Conservation (phyloP, 2,113 vertebrate species). For the Trachemys scripta region DNA sequence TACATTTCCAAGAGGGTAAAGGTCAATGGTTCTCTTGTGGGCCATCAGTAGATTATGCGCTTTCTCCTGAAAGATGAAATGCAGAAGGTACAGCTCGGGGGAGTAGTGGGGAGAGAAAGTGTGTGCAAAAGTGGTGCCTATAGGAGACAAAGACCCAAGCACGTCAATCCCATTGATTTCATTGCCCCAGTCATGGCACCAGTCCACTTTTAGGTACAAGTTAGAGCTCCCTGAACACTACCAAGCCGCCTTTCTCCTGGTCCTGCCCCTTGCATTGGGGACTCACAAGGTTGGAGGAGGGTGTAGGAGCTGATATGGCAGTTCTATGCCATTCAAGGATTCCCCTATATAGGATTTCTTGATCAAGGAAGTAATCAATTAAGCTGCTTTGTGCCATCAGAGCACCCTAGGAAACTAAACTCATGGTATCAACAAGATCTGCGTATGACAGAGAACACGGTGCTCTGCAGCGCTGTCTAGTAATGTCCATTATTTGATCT, state of each 20-base stretch:
- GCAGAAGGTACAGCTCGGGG: background rate
- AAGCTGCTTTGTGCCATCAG: background rate
- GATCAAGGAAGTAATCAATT: background rate
- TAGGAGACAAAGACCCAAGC: background rate
- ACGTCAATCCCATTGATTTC: background rate
- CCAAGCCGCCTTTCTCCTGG: background rate
- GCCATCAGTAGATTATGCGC: background rate
- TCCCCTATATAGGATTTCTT: background rate
- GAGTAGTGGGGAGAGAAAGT: background rate
- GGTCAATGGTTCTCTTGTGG: background rate
- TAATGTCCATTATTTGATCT: background rate
- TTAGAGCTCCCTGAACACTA: background rate
- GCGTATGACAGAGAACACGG: background rate
- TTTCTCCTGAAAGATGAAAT: background rate
- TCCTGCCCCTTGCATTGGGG: background rate
- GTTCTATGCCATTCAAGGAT: background rate
- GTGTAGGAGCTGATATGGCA: background rate
- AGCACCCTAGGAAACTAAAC: background rate
- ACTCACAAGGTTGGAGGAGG: background rate
- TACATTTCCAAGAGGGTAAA: background rate
- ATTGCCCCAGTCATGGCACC: background rate
- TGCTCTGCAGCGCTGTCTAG: background rate
- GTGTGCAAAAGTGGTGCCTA: background rate
- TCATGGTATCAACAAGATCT: background rate
- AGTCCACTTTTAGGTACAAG: rapidly evolving